These are phyloP conservation scores for Leptothorax acervorum DNA, from an alignment of 2,888 invertebrate genomes.

Conservation along the genomic window DNA sequence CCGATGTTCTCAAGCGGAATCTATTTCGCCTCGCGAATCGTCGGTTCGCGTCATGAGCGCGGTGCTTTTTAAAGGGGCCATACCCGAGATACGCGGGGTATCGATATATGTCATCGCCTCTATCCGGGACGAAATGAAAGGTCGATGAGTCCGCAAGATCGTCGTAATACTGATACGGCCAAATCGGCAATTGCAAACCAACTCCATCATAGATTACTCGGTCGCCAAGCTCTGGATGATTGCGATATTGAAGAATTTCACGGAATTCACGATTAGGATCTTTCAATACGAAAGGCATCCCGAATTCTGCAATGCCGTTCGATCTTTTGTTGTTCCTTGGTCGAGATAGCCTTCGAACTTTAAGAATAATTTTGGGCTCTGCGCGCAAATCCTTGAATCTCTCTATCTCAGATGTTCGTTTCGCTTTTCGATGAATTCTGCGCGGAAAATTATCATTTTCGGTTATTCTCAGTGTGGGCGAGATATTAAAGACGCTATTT, in stretches of 20 bases:
- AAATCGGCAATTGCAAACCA: background rate
- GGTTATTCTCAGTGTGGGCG: background rate
- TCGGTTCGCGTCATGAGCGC: background rate
- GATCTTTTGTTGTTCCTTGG: background rate
- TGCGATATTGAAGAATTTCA: background rate
- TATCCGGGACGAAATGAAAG: background rate
- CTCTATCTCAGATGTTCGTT: background rate
- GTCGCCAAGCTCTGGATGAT: background rate
- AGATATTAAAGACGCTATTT: background rate
- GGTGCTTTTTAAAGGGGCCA: conserved; percentile 25
- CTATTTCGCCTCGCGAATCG: conserved; percentile 25
- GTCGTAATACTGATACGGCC: conserved; percentile 31
- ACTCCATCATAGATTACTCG: background rate
- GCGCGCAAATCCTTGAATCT: background rate
- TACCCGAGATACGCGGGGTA: conserved; percentile 31
- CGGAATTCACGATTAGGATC: background rate
- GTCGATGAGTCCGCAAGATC: conserved; percentile 1
- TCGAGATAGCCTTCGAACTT: background rate
- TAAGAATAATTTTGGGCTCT: background rate
- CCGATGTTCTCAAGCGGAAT: background rate
- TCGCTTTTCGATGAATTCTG: background rate
- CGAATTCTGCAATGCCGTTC: background rate
- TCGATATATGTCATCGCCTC: conserved; percentile 9
- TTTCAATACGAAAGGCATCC: background rate
- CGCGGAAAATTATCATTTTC: background rate